Evolutionary conservation across 2,113 vertebrate genomes (phyloP).

Genomic region (Corythaixoides concolor): DNA sequence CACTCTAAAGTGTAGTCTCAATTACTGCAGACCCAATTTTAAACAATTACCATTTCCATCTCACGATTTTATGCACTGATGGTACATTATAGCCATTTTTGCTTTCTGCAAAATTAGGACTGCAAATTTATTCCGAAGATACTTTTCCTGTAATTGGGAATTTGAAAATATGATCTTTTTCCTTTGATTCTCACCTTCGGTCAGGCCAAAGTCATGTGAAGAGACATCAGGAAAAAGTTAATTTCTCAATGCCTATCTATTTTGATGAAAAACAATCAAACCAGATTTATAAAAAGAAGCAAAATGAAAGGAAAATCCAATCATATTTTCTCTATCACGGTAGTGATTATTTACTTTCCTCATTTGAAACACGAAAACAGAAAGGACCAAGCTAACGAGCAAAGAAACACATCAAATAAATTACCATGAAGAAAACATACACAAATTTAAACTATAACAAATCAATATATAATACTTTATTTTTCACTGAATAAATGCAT

Average conservation of each 20-base stretch:
- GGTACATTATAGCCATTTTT: constrained; percentile 1
- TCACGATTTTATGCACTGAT: constrained; percentile 58
- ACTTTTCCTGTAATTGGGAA: neutral
- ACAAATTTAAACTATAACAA: neutral
- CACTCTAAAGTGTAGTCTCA: constrained; percentile 53
- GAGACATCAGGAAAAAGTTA: neutral
- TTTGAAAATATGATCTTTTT: neutral
- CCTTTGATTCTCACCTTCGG: neutral
- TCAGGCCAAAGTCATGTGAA: neutral
- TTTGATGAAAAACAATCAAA: neutral
- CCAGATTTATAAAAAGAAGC: neutral
- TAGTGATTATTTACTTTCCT: neutral
- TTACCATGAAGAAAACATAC: neutral
- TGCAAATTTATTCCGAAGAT: constrained; percentile 14
- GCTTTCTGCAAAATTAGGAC: constrained; percentile 35
- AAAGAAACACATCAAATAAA: neutral
- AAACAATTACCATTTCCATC: constrained; percentile 67
- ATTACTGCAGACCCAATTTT: constrained; percentile 67
- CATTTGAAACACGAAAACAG: neutral
- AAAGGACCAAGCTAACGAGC: neutral
- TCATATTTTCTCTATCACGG: neutral
- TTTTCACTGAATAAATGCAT: neutral
- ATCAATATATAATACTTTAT: neutral
- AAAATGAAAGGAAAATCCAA: neutral
- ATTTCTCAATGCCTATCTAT: neutral